Base-by-base conservation (phyloP, 2,113 vertebrate species). In the Sinocyclocheilus anophthalmus region DNA sequence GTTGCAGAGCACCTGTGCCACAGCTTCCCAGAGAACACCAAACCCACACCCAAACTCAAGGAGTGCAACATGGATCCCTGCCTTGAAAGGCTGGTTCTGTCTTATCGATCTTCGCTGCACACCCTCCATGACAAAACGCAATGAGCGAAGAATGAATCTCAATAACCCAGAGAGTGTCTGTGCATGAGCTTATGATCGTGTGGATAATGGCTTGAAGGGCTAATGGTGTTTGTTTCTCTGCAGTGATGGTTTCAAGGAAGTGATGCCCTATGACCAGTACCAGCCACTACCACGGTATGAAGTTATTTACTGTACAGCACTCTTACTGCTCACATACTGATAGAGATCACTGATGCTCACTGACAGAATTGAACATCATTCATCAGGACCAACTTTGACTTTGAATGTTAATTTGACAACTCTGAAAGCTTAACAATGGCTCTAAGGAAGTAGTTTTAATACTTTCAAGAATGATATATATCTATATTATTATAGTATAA, bases 251-350 rank as follows among this genome's bases (percentile, higher is more conserved):
- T 99, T 98, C 92, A 99, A 98, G 91, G 97, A 97, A 94, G 97
- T 99, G 91, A 97, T 97, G 97, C 97, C 96, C 14, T 98, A 99
- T 5, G 97, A 98, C 92, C 97, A 98, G 90, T 98, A 96, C 92
- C 97, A 99, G 84, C 97, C 97, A 67, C 96, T 99, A 75, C 97
- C 97, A 90, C 96, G 96, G 97, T 99, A 94, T 92, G 96, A 80
- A 77, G n/a, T 77, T 50, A 55, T 77, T 76, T 76, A 53, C 45
- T 70, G 67, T 72, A 22, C 33, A 70, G 18, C 69, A 72, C 69
- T 11, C 30, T 72, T 95, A 55, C 76, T 67, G 18, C 10, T 73
- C 50, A 45, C n/a, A 76, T 30, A 33, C 22, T 37, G 26, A 33
- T 30, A 7, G 2, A 20, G 57, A 48, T 75, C 33, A 18, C 1